Percentiles rank a stretch among this genome's conserved stretches.
Evolutionary conservation across 64 coral and sea anemone genomes (phyloP).

Genomic region (Actinia equina): DNA sequence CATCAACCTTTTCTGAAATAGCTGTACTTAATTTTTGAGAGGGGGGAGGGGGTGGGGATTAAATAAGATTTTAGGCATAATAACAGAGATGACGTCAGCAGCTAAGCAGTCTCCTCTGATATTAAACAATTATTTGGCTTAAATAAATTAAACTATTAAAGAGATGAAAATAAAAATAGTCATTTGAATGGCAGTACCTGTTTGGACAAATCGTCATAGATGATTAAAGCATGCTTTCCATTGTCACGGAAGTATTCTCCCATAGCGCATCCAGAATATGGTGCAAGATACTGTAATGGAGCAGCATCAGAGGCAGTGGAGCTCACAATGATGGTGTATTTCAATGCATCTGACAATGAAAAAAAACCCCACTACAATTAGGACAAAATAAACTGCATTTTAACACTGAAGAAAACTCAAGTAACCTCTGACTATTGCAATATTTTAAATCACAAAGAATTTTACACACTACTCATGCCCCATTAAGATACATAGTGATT

Average conservation of each 20-base stretch:
- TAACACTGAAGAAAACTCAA: not conserved
- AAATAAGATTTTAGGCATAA: no score
- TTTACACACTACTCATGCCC: no score
- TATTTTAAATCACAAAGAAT: no score
- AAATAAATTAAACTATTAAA: no score
- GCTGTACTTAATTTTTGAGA: no score
- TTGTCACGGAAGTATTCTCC: conserved; percentile 99
- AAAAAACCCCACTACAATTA: not conserved
- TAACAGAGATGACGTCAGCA: no score
- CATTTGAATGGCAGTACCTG: conserved; percentile 36
- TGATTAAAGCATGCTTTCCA: conserved; percentile 97
- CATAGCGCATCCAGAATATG: conserved; percentile 99
- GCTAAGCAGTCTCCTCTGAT: not conserved
- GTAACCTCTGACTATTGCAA: no score
- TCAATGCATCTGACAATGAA: conserved; percentile 80
- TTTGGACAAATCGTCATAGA: conserved; percentile 99
- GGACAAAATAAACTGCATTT: not conserved
- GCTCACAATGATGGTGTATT: conserved; percentile 98
- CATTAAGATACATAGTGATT: no score
- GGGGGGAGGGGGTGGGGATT: no score
- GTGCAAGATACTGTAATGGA: conserved; percentile 90
- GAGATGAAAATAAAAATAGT: no score
- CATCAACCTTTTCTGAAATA: no score
- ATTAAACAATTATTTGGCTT: no score
- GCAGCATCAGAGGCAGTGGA: conserved; percentile 99